Conservation (phyloP, 2,888 invertebrate genomes). For the Eubasilissa splendida region DNA sequence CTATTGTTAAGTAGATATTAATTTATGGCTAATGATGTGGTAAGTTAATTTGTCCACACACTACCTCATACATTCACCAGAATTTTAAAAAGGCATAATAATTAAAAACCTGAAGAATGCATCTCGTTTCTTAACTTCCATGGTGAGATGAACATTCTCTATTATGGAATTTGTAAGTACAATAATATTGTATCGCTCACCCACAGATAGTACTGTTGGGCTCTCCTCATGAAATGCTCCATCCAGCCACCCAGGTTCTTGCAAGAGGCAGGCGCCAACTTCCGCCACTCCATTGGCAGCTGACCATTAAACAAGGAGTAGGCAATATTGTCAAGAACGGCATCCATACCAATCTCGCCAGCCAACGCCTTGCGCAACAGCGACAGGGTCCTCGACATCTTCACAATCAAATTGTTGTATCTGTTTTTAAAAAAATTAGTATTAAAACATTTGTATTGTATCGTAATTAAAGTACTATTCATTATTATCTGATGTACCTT, state of each 20-base stretch:
- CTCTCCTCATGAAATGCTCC: slow-evolving; percentile 83
- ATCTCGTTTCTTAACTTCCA: too few relatives aligned
- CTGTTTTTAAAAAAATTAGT: slow-evolving; percentile 60
- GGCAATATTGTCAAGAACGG: slow-evolving; percentile 86
- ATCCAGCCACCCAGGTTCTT: slow-evolving; percentile 93
- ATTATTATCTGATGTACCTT: slow-evolving; percentile 65
- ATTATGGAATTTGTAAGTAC: neutral
- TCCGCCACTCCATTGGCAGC: slow-evolving; percentile 86
- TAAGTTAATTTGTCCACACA: neutral
- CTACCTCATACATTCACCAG: neutral
- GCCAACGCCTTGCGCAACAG: slow-evolving; percentile 87
- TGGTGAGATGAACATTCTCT: neutral
- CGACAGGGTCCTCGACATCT: slow-evolving; percentile 80
- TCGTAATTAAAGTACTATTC: too few relatives aligned
- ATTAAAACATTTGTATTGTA: neutral
- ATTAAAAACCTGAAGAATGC: too few relatives aligned
- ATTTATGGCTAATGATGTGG: too few relatives aligned
- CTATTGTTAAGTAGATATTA: too few relatives aligned
- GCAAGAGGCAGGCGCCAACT: slow-evolving; percentile 87
- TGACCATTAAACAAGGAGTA: slow-evolving; percentile 88
- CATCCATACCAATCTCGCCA: slow-evolving; percentile 95
- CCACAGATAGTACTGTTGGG: slow-evolving; percentile 84
- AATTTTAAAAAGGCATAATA: neutral
- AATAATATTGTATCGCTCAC: slow-evolving; percentile 65
- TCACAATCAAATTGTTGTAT: slow-evolving; percentile 84